phyloP scores from a whole-genome alignment of 2,888 invertebrate genomes.

The Phyllotreta striolata region DNA sequence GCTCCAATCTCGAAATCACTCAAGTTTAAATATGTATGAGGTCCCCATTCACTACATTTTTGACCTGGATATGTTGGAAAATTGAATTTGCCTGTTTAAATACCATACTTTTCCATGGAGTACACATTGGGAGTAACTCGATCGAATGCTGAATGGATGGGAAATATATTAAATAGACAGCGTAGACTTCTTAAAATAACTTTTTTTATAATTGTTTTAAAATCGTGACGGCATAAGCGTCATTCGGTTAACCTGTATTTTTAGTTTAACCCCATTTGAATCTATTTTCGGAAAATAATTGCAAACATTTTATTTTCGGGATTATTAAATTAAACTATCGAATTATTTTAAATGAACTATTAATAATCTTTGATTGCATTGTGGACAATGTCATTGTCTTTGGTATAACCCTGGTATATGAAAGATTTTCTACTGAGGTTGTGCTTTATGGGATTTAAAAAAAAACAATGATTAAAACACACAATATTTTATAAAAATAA shows the following conservation, averaged over 20 bases:
- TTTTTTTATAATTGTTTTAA: slow-evolving; percentile 35
- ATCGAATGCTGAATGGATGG: no score
- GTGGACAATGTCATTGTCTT: no score
- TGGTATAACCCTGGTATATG: neutral
- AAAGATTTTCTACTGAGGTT: neutral
- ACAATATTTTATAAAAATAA: slow-evolving; percentile 11
- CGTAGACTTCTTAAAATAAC: slow-evolving; percentile 29
- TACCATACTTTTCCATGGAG: no score
- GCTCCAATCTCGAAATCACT: slow-evolving; percentile 48
- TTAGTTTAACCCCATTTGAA: slow-evolving; percentile 45
- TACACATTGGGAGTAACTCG: no score
- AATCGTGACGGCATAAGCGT: slow-evolving; percentile 31
- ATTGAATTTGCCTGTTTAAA: no score
- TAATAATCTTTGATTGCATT: no score
- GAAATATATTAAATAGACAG: slow-evolving; percentile 22
- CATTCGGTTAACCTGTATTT: slow-evolving; percentile 45
- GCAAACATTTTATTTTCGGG: slow-evolving; percentile 48
- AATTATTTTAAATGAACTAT: slow-evolving; percentile 1
- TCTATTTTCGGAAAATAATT: slow-evolving; percentile 44
- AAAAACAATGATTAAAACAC: neutral
- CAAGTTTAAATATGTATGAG: slow-evolving; percentile 42
- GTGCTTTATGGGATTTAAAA: neutral
- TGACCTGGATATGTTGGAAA: slow-evolving; percentile 21
- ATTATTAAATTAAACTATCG: slow-evolving; percentile 33
- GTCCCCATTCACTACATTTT: slow-evolving; percentile 43